Evolutionary conservation across 2,888 invertebrate species (phyloP).

Genomic region (Isotomurus palustris): DNA sequence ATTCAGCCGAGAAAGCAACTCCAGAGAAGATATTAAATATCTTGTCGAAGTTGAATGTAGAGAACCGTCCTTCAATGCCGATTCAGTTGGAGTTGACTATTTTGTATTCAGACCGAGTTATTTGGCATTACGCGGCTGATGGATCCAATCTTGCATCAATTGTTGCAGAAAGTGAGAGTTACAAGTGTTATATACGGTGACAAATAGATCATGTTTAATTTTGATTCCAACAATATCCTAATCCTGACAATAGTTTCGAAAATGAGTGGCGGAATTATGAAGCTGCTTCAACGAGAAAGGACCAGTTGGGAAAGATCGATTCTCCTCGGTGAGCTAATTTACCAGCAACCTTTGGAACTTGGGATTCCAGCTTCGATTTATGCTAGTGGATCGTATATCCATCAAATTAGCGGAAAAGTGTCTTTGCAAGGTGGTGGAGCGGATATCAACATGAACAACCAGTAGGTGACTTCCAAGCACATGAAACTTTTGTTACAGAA

Average conservation of each 20-base stretch:
- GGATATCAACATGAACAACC: not conserved
- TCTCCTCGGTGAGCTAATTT: slow-evolving; percentile 26
- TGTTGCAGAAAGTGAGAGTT: too few relatives aligned
- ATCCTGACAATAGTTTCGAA: not conserved
- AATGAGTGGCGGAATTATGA: not conserved
- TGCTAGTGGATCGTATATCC: slow-evolving; percentile 23
- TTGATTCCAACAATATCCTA: not conserved
- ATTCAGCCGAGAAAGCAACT: slow-evolving; percentile 19
- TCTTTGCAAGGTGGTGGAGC: slow-evolving; percentile 9
- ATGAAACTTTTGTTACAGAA: not conserved
- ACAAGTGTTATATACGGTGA: too few relatives aligned
- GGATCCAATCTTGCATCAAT: slow-evolving; percentile 17
- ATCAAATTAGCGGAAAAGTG: slow-evolving; percentile 11
- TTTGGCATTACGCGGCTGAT: slow-evolving; percentile 38
- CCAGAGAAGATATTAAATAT: slow-evolving; percentile 39
- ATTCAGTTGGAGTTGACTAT: slow-evolving; percentile 36
- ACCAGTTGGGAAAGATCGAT: not conserved
- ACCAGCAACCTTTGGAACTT: slow-evolving; percentile 45
- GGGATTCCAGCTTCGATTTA: slow-evolving; percentile 43
- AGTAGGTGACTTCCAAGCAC: too few relatives aligned
- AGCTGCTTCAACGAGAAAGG: too few relatives aligned
- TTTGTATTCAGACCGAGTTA: slow-evolving; percentile 29
- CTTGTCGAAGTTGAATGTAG: slow-evolving; percentile 34
- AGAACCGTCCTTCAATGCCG: slow-evolving; percentile 11
- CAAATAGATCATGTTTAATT: too few relatives aligned